A percentile compares a stretch with the other conserved stretches of the same genome.
Evolutionary conservation across 2,888 invertebrate genomes (phyloP).

Genomic region (Lasioglossum vierecki): DNA sequence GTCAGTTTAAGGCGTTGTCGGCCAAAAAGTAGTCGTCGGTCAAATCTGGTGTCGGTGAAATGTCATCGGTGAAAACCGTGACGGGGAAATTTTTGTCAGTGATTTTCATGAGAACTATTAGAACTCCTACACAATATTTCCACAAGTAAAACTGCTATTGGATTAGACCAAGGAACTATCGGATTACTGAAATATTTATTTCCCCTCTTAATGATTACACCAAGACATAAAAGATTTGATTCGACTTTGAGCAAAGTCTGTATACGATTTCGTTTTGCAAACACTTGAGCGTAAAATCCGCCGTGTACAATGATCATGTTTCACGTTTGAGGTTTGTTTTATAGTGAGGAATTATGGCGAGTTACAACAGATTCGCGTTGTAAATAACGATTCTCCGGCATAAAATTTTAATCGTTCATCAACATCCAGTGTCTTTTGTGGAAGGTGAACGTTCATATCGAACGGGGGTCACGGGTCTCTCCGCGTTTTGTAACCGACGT

Average conservation of each 20-base stretch:
- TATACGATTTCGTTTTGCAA: background rate
- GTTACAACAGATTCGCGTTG: background rate
- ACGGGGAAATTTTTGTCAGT: too few species aligned
- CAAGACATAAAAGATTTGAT: background rate
- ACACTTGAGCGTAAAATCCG: background rate
- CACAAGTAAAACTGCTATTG: background rate
- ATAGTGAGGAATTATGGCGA: background rate
- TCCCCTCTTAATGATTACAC: background rate
- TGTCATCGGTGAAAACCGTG: too few species aligned
- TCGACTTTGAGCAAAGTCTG: background rate
- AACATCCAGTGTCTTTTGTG: background rate
- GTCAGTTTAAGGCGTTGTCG: too few species aligned
- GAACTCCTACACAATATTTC: background rate
- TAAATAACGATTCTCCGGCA: background rate
- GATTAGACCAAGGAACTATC: background rate
- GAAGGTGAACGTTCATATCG: constrained; percentile 19
- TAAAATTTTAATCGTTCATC: constrained; percentile 11
- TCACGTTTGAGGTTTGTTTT: background rate
- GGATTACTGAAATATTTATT: background rate
- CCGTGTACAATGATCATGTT: background rate
- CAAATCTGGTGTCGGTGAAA: too few species aligned
- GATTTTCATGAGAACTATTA: background rate
- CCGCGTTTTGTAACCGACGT: constrained; percentile 31
- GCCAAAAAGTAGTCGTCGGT: too few species aligned
- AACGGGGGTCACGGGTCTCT: background rate